Conservation (phyloP, 2,113 vertebrate genomes). For the Dromiciops gliroides region DNA sequence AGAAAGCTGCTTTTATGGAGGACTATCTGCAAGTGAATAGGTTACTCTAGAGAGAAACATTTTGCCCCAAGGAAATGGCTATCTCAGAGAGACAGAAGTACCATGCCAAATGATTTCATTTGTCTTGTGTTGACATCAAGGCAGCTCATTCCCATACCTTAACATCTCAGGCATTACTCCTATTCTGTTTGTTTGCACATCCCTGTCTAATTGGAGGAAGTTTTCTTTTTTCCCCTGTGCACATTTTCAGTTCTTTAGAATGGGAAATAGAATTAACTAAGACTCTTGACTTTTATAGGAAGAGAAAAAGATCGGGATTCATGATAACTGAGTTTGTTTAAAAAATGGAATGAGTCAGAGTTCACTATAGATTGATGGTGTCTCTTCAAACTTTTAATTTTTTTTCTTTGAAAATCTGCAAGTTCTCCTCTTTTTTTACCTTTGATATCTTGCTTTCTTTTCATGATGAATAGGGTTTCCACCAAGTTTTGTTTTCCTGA, state of each 20-base stretch:
- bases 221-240: constrained; percentile 20
- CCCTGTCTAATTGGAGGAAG: constrained; percentile 2
- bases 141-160: constrained; percentile 32
- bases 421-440: constrained; percentile 41
- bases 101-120: constrained; percentile 26
- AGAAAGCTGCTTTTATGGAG: constrained; percentile 41
- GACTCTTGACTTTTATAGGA: constrained; percentile 27
- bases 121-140: constrained; percentile 37
- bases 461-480: constrained; percentile 46
- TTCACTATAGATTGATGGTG: constrained; percentile 21
- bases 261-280: not conserved
- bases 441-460: constrained; percentile 64
- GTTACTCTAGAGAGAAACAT: constrained; percentile 53
- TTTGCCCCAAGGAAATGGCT: constrained; percentile 46
- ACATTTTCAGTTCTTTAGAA: constrained; percentile 25
- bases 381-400: not conserved
- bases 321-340: constrained; percentile 46
- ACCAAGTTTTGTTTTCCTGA: constrained; percentile 50
- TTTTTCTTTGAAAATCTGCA: constrained; percentile 51
- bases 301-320: not conserved
- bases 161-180: not conserved
- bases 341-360: constrained; percentile 34
- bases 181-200: constrained; percentile 29
- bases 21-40: constrained; percentile 32
- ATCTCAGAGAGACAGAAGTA: constrained; percentile 18